A percentile compares a stretch with the other conserved stretches of the same genome.
Evolutionary conservation across 2,113 vertebrate species (phyloP).

Genomic region (Sus scrofa): T2T-Sscrofa CM000824.6:35267501-35268000

Average conservation of each 20-base stretch:
- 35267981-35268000: too few species aligned
- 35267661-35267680: not conserved
- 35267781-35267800: not conserved
- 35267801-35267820: not conserved
- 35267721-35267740: not conserved
- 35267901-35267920: too few species aligned
- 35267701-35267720: conserved; percentile 27
- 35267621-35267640: conserved; percentile 94
- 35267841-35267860: not conserved
- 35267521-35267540: conserved; percentile 81
- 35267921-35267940: too few species aligned
- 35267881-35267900: not conserved
- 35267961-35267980: too few species aligned
- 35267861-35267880: not conserved
- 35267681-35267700: conserved; percentile 40
- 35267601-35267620: conserved; percentile 90
- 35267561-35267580: conserved; percentile 89
- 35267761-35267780: not conserved
- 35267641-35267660: not conserved
- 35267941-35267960: too few species aligned
- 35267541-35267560: conserved; percentile 85
- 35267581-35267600: conserved; percentile 86
- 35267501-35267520: conserved; percentile 82
- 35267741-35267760: not conserved
- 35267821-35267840: not conserved